phyloP scores from a whole-genome alignment of 2,113 vertebrate genomes.

The Zosterops borbonicus region DNA sequence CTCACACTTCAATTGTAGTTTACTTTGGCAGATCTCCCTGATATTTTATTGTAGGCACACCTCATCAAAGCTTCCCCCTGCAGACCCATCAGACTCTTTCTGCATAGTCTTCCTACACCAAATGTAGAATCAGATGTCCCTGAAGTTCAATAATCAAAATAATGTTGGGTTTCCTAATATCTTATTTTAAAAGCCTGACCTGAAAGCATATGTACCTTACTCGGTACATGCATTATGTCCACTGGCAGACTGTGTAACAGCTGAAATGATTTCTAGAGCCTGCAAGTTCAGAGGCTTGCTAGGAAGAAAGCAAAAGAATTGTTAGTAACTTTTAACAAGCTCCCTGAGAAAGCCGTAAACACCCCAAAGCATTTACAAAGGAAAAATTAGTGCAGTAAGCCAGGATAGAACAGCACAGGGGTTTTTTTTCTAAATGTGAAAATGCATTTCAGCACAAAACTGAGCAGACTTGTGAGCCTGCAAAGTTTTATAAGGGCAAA shows the following conservation, averaged over 20 bases:
- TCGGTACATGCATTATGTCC: not conserved
- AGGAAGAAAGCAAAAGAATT: not conserved
- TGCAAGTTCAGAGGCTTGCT: not conserved
- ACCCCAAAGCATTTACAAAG: not conserved
- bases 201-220: not conserved
- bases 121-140: conserved; percentile 6
- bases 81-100: conserved; percentile 13
- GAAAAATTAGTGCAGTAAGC: not conserved
- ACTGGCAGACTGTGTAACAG: not conserved
- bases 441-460: not conserved
- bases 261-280: not conserved
- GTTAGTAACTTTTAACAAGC: not conserved
- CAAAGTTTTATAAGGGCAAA: not conserved
- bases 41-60: conserved; percentile 12
- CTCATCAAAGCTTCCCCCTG: conserved; percentile 41
- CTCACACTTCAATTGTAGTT: conserved; percentile 7
- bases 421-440: not conserved
- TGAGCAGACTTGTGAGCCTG: not conserved
- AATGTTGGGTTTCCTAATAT: not conserved
- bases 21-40: conserved; percentile 24
- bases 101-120: not conserved
- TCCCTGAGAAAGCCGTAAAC: not conserved
- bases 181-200: not conserved
- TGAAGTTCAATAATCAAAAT: not conserved
- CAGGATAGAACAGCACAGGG: not conserved